These are phyloP conservation scores for Himalopsyche tibetana DNA, from an alignment of 2,888 invertebrate species.

Conservation along the genomic window DNA sequence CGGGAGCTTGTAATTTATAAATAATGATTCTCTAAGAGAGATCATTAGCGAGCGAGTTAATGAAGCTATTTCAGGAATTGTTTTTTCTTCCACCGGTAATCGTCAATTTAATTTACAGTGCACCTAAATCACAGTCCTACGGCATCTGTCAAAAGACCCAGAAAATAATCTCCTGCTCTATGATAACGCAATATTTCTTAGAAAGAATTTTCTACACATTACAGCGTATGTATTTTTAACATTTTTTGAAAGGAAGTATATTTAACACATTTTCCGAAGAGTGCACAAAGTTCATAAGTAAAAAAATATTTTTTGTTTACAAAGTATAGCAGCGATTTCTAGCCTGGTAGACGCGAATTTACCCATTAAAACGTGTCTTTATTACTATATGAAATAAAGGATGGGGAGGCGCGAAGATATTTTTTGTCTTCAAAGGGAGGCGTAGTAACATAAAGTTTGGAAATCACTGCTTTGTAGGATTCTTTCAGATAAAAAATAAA, in stretches of 20 bases:
- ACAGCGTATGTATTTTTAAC: constrained; percentile 11
- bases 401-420: too few relatives aligned
- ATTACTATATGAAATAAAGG: too few relatives aligned
- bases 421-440: too few relatives aligned
- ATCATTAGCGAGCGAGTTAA: constrained; percentile 26
- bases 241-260: background rate
- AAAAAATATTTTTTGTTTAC: too few relatives aligned
- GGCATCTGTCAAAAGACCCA: constrained; percentile 3
- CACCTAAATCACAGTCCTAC: constrained; percentile 8
- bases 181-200: background rate
- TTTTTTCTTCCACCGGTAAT: constrained; percentile 14
- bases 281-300: too few relatives aligned
- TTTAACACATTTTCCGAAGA: background rate
- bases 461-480: too few relatives aligned
- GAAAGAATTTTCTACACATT: background rate
- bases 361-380: too few relatives aligned
- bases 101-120: constrained; percentile 26
- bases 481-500: too few relatives aligned
- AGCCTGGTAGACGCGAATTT: too few relatives aligned
- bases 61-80: constrained; percentile 30
- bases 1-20: background rate
- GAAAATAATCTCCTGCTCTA: background rate
- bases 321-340: too few relatives aligned
- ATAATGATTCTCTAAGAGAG: constrained; percentile 22
- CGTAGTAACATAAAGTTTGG: too few relatives aligned